phyloP scores from a whole-genome alignment of 2,888 invertebrate genomes.

The Auanema sp. region DNA sequence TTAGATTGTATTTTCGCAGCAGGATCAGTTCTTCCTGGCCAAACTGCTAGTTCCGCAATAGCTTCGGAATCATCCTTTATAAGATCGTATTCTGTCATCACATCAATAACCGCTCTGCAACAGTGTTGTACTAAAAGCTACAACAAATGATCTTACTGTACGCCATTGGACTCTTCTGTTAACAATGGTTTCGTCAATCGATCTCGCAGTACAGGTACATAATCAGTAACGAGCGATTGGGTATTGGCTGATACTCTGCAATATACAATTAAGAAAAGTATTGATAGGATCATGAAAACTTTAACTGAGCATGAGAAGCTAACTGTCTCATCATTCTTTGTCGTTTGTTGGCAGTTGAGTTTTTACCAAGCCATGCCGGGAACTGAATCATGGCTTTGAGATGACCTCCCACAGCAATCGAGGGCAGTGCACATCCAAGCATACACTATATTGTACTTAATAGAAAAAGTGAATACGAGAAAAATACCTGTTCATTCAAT shows the following conservation, averaged over 20 bases:
- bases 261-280: background rate
- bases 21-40: conserved; percentile 73
- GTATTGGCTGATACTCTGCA: conserved; percentile 49
- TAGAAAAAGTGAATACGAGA: background rate
- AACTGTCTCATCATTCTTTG: conserved; percentile 81
- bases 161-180: conserved; percentile 65
- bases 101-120: conserved; percentile 71
- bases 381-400: conserved; percentile 73
- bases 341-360: conserved; percentile 82
- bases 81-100: conserved; percentile 83
- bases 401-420: conserved; percentile 80
- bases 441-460: conserved; percentile 71
- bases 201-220: conserved; percentile 78
- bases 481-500: conserved; percentile 75
- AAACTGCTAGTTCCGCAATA: conserved; percentile 80
- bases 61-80: conserved; percentile 88
- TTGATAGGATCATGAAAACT: conserved; percentile 67
- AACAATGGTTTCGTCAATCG: conserved; percentile 79
- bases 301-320: conserved; percentile 81
- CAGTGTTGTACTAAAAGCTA: background rate
- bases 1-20: conserved; percentile 73
- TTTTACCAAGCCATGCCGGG: conserved; percentile 93
- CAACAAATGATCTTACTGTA: conserved; percentile 30
- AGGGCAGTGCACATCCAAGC: conserved; percentile 87
- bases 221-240: conserved; percentile 72